Base-by-base conservation (phyloP, 2,888 invertebrate genomes). In the Agrotis exclamationis region DNA sequence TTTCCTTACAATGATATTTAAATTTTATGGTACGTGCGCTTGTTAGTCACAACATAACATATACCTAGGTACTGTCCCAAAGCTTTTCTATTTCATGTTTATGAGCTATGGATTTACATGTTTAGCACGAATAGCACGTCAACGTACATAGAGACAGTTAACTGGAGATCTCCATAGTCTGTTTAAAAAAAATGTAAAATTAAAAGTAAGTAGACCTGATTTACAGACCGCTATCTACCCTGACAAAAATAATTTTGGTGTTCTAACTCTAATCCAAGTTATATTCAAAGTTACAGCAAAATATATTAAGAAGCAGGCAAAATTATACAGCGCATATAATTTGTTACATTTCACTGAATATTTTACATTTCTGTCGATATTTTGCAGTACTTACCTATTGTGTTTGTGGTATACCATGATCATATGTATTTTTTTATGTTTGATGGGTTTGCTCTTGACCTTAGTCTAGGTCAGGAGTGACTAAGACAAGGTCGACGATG, bases 1-100 rank as follows among this genome's bases (percentile, higher is more conserved):
- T 87, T 88, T 87, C 87, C 84, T 80, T 82, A 88, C 85, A 90
- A 87, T 85, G 83, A 86, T 83, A 88, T 85, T 87, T 87, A 86
- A 85, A 85, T 85, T 85, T 85, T 80, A 85, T 85, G 84, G 76
- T 84, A 79, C 85, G 74, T 85, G 80, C 74, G 84, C 86, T 84
- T 84, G 86, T 85, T 84, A 84, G 85, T 84, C 81, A 80, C 78
- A 79, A 84, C 74, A 74, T 79, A 79, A 70, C 63, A 72, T 76
- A 73, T 76, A n/a, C n/a, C n/a, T n/a, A 39, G 39, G 39, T 39
- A 73, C 73, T 79, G 69, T 76, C 68, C 63, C 53, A 74, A 79
- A 74, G 72, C 63, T 70, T 74, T 83, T 83, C 62, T 63, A 56
- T 59, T 64, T 64, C 48, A 73, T 74, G 76, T 84, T 86, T 86